A percentile compares a stretch with the other conserved stretches of the same genome.
Conservation (phyloP, 2,797 vertebrate species). For the Buceros bicornis region DNA sequence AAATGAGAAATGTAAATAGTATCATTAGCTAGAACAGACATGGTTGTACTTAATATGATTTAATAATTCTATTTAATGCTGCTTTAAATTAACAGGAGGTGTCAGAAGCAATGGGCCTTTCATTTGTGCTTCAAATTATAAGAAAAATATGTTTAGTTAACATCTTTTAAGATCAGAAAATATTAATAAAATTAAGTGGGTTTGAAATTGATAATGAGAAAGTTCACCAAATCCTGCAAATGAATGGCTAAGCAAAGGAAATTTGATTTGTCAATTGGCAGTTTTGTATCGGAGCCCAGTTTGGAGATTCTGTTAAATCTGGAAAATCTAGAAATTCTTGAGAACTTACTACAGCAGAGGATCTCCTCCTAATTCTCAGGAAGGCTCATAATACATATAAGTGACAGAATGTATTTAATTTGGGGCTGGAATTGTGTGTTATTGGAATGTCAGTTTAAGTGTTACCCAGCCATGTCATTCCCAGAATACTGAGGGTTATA, state of each 20-base stretch:
- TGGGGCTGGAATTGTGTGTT: background rate
- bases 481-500: background rate
- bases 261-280: background rate
- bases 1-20: background rate
- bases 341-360: background rate
- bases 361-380: background rate
- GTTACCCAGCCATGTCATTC: background rate
- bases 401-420: background rate
- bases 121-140: background rate
- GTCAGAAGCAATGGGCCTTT: background rate
- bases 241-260: background rate
- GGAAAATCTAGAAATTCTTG: background rate
- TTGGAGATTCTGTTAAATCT: background rate
- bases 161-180: background rate
- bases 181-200: background rate
- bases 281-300: background rate
- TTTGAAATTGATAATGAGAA: background rate
- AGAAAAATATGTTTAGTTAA: background rate
- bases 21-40: background rate
- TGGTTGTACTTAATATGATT: rapidly evolving
- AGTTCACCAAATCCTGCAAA: background rate
- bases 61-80: background rate
- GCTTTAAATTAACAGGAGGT: background rate
- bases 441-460: background rate
- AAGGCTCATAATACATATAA: background rate